Percentiles rank a stretch among this genome's conserved stretches.
Conservation (phyloP, 2,888 invertebrate genomes). For the Reticulitermes lucifugus region DNA sequence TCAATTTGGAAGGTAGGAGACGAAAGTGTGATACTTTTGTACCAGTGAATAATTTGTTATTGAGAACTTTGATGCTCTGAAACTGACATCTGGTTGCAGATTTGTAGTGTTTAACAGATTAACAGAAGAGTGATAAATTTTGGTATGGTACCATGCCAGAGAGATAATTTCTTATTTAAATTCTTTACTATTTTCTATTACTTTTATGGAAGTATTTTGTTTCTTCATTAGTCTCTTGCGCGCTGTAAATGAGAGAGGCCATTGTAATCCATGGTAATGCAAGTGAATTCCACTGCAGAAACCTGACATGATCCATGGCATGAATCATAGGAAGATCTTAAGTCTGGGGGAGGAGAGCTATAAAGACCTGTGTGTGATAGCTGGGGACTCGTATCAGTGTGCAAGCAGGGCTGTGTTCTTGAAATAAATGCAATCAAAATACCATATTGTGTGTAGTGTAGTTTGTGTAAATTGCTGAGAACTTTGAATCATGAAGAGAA, state of each 20-base stretch:
- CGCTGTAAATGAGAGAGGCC: slow-evolving; percentile 38
- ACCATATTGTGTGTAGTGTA: slow-evolving; percentile 2
- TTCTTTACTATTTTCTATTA: slow-evolving; percentile 19
- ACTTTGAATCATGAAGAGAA: background rate
- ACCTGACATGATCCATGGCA: slow-evolving; percentile 38
- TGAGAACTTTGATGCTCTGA: slow-evolving; percentile 27
- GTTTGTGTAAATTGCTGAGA: background rate
- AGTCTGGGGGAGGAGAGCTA: background rate
- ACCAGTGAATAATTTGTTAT: background rate
- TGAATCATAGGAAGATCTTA: background rate
- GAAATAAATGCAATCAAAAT: slow-evolving; percentile 35
- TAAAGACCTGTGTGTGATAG: slow-evolving; percentile 21
- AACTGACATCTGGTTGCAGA: slow-evolving; percentile 26
- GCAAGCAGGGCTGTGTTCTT: slow-evolving; percentile 39
- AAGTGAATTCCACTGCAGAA: slow-evolving; percentile 27
- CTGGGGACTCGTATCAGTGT: slow-evolving; percentile 35
- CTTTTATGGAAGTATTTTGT: slow-evolving; percentile 23
- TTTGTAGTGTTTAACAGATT: slow-evolving; percentile 36
- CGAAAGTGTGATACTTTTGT: background rate
- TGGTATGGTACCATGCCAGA: slow-evolving; percentile 37
- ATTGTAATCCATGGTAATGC: slow-evolving; percentile 14
- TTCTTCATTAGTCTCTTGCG: slow-evolving; percentile 17
- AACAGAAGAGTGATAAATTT: slow-evolving; percentile 43
- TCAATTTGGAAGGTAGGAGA: background rate
- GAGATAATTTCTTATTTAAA: slow-evolving; percentile 21